A percentile compares a stretch with the other conserved stretches of the same genome.
These are phyloP conservation scores for Gasteruption jaculator DNA, from an alignment of 2,888 invertebrate genomes.

Conservation along the genomic window DNA sequence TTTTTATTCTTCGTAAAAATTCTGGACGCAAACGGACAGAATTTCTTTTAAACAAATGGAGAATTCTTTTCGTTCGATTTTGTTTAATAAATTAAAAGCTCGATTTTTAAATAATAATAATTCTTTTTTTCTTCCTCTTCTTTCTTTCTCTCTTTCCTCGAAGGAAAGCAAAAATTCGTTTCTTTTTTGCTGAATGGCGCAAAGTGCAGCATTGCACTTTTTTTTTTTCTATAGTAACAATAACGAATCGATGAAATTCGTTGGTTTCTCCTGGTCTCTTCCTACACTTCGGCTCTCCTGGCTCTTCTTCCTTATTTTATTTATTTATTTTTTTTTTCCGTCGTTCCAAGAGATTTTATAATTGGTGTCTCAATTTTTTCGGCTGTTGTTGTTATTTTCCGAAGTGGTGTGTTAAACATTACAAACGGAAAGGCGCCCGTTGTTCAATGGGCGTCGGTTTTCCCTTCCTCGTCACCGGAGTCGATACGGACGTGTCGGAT, in stretches of 20 bases:
- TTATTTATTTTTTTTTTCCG: not conserved
- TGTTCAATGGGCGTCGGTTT: conserved; percentile 50
- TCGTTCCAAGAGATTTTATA: conserved; percentile 1
- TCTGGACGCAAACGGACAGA: too few species aligned
- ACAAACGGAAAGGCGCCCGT: conserved; percentile 50
- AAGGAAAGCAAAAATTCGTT: not conserved
- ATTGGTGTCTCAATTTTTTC: too few species aligned
- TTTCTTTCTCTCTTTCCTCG: conserved; percentile 1
- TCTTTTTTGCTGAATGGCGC: too few species aligned
- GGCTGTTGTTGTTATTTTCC: too few species aligned
- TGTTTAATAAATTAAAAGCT: conserved; percentile 20
- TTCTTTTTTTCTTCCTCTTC: conserved; percentile 3
- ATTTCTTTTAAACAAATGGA: too few species aligned
- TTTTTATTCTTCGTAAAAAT: too few species aligned
- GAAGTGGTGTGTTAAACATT: conserved; percentile 26
- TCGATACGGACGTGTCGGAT: conserved; percentile 61
- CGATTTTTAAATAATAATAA: conserved; percentile 17
- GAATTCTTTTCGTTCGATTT: not conserved
- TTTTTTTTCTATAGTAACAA: too few species aligned
- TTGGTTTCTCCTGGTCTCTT: too few species aligned
- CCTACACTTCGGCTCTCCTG: too few species aligned
- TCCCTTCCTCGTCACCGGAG: conserved; percentile 52
- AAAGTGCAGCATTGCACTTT: too few species aligned
- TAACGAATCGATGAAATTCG: too few species aligned
- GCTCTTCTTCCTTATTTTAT: conserved; percentile 8